A percentile compares a stretch with the other conserved stretches of the same genome.
Evolutionary conservation across 2,888 invertebrate genomes (phyloP).

Genomic region (Bombyx huttoni): DNA sequence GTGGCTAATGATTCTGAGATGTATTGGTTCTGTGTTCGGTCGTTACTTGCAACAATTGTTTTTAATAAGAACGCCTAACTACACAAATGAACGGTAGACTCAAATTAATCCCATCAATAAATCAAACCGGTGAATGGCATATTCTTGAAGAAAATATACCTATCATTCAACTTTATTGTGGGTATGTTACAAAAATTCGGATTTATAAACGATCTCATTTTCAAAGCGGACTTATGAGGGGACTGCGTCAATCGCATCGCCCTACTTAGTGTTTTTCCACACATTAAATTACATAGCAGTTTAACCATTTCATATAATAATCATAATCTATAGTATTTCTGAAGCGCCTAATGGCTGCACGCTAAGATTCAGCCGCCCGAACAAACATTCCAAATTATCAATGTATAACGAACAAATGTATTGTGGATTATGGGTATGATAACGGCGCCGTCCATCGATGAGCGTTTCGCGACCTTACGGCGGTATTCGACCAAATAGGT

Average conservation of each 20-base stretch:
- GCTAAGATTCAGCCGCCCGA: constrained; percentile 31
- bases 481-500: not conserved
- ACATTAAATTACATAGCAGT: not conserved
- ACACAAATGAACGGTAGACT: no score
- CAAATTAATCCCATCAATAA: no score
- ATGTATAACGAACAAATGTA: constrained; percentile 19
- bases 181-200: not conserved
- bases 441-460: constrained; percentile 1
- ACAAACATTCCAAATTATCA: constrained; percentile 50
- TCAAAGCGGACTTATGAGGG: constrained; percentile 11
- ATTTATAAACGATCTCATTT: constrained; percentile 32
- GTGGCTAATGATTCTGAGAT: not conserved
- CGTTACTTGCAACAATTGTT: no score
- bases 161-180: no score
- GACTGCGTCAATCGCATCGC: not conserved
- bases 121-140: no score
- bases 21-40: no score
- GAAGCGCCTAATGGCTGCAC: constrained; percentile 20
- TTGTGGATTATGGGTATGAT: constrained; percentile 7
- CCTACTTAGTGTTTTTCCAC: constrained; percentile 5
- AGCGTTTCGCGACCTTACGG: not conserved
- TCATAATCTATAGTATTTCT: constrained; percentile 14
- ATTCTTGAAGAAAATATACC: no score
- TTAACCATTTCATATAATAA: not conserved
- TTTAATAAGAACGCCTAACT: no score